phyloP scores from a whole-genome alignment of 2,113 vertebrate species.

The Gymnarchus niloticus region DNA sequence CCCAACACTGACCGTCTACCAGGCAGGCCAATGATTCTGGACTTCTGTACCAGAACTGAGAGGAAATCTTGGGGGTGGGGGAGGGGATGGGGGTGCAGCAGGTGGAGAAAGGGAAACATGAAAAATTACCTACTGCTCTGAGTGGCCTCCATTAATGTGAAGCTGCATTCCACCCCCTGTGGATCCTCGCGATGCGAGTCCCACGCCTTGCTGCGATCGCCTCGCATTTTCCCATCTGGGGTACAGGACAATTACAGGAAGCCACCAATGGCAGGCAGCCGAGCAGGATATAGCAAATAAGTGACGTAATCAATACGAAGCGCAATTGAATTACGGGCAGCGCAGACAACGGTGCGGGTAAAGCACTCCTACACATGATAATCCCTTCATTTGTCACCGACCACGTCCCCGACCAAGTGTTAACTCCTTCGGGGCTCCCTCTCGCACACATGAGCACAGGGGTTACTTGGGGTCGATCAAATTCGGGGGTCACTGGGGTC shows the following conservation, averaged over 20 bases:
- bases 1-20: neutral
- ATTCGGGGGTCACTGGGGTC: neutral
- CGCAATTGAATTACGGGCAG: constrained; percentile 44
- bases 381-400: neutral
- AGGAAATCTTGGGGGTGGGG: neutral
- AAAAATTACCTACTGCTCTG: neutral
- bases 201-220: neutral
- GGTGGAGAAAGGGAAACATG: neutral
- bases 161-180: neutral
- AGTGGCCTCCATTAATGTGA: neutral
- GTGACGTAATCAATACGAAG: constrained; percentile 41
- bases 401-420: neutral
- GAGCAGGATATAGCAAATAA: constrained; percentile 32
- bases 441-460: neutral
- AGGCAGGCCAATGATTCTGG: neutral
- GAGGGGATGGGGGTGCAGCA: neutral
- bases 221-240: neutral
- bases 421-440: constrained; percentile 12
- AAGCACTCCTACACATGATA: constrained; percentile 34
- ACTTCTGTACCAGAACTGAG: neutral
- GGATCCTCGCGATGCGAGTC: neutral
- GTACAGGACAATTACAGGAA: constrained; percentile 23
- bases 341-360: constrained; percentile 19
- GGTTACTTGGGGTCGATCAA: neutral
- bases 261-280: constrained; percentile 23